Conservation (phyloP, 1,140 invertebrate species). For the Trachelipus rathkii region DNA sequence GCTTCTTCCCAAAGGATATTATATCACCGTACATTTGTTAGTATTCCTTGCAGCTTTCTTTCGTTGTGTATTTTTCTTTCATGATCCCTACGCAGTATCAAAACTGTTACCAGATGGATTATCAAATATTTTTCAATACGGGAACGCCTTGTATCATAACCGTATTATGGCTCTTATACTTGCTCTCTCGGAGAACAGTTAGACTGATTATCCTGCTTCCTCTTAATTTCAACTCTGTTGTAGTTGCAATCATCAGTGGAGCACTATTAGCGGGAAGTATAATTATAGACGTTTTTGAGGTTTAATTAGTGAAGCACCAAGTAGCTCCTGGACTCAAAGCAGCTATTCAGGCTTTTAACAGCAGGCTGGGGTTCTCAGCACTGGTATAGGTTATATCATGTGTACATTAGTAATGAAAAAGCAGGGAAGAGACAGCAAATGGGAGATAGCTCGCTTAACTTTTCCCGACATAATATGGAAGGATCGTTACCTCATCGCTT, state of each 20-base stretch:
- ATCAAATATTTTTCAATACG: constrained; percentile 29
- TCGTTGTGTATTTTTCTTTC: constrained; percentile 29
- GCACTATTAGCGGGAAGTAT: constrained; percentile 21
- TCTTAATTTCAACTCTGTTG: constrained; percentile 16
- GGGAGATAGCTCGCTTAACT: constrained; percentile 22
- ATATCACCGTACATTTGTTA: constrained; percentile 28
- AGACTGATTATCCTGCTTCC: constrained; percentile 25
- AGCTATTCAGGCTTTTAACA: constrained; percentile 25
- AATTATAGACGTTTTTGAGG: constrained; percentile 26
- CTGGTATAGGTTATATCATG: constrained; percentile 28
- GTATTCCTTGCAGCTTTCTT: constrained; percentile 33
- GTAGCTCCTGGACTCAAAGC: constrained; percentile 22
- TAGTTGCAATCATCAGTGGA: constrained; percentile 22
- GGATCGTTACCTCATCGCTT: constrained; percentile 18
- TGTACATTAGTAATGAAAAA: constrained; percentile 27
- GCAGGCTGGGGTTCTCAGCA: constrained; percentile 26
- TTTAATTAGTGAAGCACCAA: constrained; percentile 17
- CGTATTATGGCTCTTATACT: constrained; percentile 24
- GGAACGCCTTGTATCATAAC: constrained; percentile 24
- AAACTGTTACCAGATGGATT: constrained; percentile 21
- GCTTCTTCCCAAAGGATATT: constrained; percentile 24
- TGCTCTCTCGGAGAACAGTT: constrained; percentile 23
- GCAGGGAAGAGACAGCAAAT: constrained; percentile 18
- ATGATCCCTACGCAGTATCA: constrained; percentile 22
- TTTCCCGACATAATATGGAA: constrained; percentile 23